Evolutionary conservation across 1,140 invertebrate genomes (phyloP).

Genomic region (Halotydeus destructor): DNA sequence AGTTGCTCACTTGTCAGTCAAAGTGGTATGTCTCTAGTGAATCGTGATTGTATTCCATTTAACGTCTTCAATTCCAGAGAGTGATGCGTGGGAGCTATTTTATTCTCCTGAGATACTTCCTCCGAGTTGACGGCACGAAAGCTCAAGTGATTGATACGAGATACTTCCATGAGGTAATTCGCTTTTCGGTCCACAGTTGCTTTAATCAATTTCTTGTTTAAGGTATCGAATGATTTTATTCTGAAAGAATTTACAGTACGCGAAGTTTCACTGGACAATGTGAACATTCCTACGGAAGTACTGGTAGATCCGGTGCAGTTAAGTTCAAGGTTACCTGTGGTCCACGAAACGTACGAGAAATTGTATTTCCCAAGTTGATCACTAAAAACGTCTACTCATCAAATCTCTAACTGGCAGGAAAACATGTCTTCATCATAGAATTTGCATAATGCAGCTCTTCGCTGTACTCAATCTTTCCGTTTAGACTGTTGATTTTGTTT

Average conservation of each 20-base stretch:
- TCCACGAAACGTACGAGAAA: conserved; percentile 2
- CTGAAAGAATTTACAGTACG: conserved; percentile 24
- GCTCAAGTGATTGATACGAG: conserved; percentile 75
- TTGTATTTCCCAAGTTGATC: conserved; percentile 10
- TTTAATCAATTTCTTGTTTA: conserved; percentile 7
- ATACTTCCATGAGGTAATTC: conserved; percentile 49
- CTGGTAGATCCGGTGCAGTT: conserved; percentile 1
- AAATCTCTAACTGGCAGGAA: too few relatives aligned
- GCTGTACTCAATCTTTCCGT: too few relatives aligned
- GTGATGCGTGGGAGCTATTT: conserved; percentile 89
- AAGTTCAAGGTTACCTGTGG: background rate
- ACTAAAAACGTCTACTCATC: too few relatives aligned
- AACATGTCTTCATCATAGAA: too few relatives aligned
- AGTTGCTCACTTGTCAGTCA: conserved; percentile 63
- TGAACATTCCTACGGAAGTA: background rate
- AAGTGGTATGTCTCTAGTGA: conserved; percentile 58
- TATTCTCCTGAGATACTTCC: conserved; percentile 67
- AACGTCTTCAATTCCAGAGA: conserved; percentile 38
- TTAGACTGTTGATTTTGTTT: too few relatives aligned
- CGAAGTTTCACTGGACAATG: conserved; percentile 16
- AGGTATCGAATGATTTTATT: conserved; percentile 23
- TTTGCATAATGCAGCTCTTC: too few relatives aligned
- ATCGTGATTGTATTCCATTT: background rate
- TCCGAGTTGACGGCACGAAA: conserved; percentile 80
- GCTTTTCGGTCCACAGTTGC: conserved; percentile 17